Evolutionary conservation across 2,113 vertebrate species (phyloP).

Genomic region (Petrocephalus zakoni): DNA sequence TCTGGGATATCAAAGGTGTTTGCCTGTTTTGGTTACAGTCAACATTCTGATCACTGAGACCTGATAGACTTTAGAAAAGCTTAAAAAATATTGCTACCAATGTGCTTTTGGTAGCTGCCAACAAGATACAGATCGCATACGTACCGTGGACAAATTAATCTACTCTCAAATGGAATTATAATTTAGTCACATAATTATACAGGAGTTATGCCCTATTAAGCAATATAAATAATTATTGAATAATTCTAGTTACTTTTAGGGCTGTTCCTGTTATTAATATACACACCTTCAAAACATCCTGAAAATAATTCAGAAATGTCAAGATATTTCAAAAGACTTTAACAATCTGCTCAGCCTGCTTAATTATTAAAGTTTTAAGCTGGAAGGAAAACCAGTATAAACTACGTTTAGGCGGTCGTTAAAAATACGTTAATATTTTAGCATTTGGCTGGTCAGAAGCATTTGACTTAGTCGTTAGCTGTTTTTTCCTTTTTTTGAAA

Average conservation of each 20-base stretch:
- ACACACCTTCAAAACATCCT: background rate
- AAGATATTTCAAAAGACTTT: constrained; percentile 3
- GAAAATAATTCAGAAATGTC: background rate
- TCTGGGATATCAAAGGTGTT: background rate
- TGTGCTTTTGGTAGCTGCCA: background rate
- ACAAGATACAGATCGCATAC: background rate
- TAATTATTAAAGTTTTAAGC: background rate
- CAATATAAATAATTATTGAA: background rate
- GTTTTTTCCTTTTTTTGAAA: background rate
- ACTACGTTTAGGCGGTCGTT: background rate
- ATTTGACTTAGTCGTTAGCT: background rate
- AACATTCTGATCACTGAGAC: background rate
- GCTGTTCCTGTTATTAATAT: background rate
- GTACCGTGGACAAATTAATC: background rate
- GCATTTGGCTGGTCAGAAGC: background rate
- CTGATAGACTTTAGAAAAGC: background rate
- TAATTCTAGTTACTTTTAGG: background rate
- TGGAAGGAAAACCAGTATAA: background rate
- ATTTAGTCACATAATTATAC: background rate
- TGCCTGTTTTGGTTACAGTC: background rate
- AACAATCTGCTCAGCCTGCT: background rate
- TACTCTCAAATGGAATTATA: background rate
- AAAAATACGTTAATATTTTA: background rate
- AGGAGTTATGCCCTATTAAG: background rate
- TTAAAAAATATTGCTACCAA: background rate